Conservation (phyloP, 2,113 vertebrate genomes). For the Bufo bufo region DNA sequence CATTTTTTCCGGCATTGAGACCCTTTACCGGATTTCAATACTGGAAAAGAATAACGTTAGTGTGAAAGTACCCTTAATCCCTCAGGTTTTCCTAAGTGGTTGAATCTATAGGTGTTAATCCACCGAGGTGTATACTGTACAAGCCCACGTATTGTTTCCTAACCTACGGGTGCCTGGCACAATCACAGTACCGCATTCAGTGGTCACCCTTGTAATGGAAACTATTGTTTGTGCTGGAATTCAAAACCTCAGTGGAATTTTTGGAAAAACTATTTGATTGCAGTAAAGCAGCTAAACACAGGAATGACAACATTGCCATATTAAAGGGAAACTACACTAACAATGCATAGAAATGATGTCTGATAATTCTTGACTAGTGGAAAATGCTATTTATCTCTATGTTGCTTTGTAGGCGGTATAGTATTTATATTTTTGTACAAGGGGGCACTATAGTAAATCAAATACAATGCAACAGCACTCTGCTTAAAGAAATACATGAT, state of each 20-base stretch:
- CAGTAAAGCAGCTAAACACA: constrained; percentile 11
- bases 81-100: neutral
- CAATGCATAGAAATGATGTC: neutral
- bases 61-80: neutral
- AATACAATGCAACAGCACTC: too few species aligned
- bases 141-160: constrained; percentile 30
- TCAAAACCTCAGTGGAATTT: constrained; percentile 44
- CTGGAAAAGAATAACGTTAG: too few species aligned
- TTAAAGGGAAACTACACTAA: neutral
- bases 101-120: constrained; percentile 19
- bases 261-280: constrained; percentile 21
- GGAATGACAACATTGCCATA: neutral
- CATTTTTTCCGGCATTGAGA: too few species aligned
- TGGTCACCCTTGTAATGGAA: constrained; percentile 50
- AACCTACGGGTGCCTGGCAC: constrained; percentile 35
- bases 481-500: too few species aligned
- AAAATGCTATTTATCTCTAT: neutral
- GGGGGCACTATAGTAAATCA: too few species aligned
- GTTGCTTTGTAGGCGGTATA: too few species aligned
- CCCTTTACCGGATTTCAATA: too few species aligned
- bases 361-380: neutral
- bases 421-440: too few species aligned
- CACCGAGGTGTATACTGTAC: constrained; percentile 29
- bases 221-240: constrained; percentile 53
- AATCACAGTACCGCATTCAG: constrained; percentile 29